Conservation (phyloP, 2,797 vertebrate genomes). For the Malacoraja senta region DNA sequence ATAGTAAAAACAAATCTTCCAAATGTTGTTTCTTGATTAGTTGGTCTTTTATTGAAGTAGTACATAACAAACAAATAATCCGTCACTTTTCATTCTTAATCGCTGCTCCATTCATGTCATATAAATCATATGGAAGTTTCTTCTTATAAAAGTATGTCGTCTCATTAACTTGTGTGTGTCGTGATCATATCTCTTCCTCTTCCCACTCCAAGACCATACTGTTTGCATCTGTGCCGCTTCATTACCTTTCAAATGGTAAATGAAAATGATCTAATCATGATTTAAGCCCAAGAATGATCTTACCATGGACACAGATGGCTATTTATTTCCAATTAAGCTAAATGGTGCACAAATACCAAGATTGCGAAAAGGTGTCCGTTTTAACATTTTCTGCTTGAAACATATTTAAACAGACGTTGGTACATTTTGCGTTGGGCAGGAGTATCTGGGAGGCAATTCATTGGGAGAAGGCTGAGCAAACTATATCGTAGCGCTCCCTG, state of each 20-base stretch:
- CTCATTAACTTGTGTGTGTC: too few relatives aligned
- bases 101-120: too few relatives aligned
- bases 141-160: too few relatives aligned
- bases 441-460: neutral
- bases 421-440: neutral
- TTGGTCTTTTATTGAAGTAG: too few relatives aligned
- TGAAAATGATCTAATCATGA: neutral
- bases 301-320: neutral
- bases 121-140: too few relatives aligned
- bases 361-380: neutral
- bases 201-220: neutral
- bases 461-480: neutral
- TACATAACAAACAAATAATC: too few relatives aligned
- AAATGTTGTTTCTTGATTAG: too few relatives aligned
- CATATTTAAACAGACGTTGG: neutral
- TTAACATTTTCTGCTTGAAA: neutral
- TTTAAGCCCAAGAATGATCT: neutral
- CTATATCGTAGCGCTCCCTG: neutral
- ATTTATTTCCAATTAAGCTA: neutral
- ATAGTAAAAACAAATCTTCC: too few relatives aligned
- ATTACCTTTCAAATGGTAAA: neutral
- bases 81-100: too few relatives aligned
- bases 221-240: neutral
- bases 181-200: neutral
- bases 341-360: neutral